Percentiles rank a stretch among this genome's conserved stretches.
phyloP scores from a whole-genome alignment of 2,113 vertebrate species.

The Laticauda laticaudata region DNA sequence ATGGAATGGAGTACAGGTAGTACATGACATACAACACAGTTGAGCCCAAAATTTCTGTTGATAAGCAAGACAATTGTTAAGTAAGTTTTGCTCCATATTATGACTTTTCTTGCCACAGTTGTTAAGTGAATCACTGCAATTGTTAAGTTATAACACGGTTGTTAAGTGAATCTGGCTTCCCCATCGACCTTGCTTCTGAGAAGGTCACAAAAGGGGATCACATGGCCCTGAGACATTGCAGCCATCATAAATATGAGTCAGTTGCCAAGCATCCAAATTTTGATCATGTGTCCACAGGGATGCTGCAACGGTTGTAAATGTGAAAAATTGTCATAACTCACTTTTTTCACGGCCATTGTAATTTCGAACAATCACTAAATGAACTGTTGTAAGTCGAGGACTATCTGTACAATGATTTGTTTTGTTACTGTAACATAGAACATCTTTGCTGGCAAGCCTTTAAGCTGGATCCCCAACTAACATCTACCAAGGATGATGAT shows the following conservation, averaged over 20 bases:
- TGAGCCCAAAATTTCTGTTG: not conserved
- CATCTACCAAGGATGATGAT: slow-evolving; percentile 30
- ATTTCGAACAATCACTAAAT: not conserved
- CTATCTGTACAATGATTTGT: not conserved
- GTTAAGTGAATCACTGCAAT: not conserved
- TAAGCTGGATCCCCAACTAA: not conserved
- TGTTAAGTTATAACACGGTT: not conserved
- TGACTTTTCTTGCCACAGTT: not conserved
- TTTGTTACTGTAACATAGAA: slow-evolving; percentile 28
- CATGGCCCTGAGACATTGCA: not conserved
- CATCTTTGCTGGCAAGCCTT: not conserved
- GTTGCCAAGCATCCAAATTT: not conserved
- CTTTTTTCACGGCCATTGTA: not conserved
- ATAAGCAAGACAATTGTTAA: not conserved
- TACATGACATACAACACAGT: not conserved
- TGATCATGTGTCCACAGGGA: not conserved
- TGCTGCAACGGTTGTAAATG: not conserved
- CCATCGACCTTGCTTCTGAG: not conserved
- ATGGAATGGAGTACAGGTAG: not conserved
- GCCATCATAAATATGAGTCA: not conserved
- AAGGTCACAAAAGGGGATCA: not conserved
- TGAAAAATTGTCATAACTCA: not conserved
- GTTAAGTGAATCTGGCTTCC: not conserved
- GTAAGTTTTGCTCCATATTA: not conserved
- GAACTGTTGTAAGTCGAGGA: not conserved